These are phyloP conservation scores for Oryctes rhinoceros DNA, from an alignment of 1,140 invertebrate genomes.

Conservation along the genomic window DNA sequence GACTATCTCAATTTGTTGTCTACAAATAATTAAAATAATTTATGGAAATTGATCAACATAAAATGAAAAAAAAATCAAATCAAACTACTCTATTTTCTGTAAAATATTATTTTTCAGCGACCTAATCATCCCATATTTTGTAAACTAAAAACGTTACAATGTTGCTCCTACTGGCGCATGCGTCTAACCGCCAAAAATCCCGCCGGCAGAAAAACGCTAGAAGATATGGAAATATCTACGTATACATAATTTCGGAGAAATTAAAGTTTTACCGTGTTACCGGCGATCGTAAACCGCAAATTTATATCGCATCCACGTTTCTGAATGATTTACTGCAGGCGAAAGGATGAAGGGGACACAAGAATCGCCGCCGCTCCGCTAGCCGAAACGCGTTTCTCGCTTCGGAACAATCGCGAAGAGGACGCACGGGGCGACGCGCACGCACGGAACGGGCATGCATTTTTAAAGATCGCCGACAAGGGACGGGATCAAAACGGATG, in stretches of 20 bases:
- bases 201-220: neutral
- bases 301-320: conserved; percentile 17
- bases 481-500: neutral
- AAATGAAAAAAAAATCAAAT: too few relatives aligned
- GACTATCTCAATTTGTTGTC: too few relatives aligned
- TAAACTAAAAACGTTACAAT: neutral
- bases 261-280: conserved; percentile 25
- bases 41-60: too few relatives aligned
- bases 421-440: neutral
- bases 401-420: conserved; percentile 1
- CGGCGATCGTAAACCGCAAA: conserved; percentile 20
- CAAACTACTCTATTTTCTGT: too few relatives aligned
- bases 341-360: neutral
- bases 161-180: neutral
- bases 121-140: neutral
- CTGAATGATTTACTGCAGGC: conserved; percentile 14
- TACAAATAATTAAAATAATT: too few relatives aligned
- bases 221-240: neutral
- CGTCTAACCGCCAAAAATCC: neutral
- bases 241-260: conserved; percentile 30
- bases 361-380: neutral
- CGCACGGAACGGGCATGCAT: neutral
- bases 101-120: neutral
- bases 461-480: conserved; percentile 31
- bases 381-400: neutral